phyloP scores from a whole-genome alignment of 2,888 invertebrate genomes.

The Pammene aurita region DNA sequence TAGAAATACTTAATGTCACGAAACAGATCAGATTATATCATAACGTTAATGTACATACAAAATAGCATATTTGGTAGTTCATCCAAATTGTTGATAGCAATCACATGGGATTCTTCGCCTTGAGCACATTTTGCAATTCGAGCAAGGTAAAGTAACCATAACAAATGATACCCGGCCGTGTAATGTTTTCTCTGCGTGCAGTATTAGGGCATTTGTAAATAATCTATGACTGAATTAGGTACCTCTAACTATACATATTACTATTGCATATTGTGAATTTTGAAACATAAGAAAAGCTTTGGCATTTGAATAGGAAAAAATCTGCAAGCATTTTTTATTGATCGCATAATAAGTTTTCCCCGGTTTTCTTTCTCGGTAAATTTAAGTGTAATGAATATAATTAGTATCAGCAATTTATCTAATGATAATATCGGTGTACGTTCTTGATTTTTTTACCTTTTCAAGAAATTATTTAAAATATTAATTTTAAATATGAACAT shows the following conservation, averaged over 20 bases:
- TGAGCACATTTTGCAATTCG: slow-evolving; percentile 35
- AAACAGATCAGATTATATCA: slow-evolving; percentile 32
- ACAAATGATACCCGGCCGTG: slow-evolving; percentile 27
- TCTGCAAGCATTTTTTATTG: no score
- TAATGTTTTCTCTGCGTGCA: slow-evolving; percentile 26
- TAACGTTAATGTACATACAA: slow-evolving; percentile 13
- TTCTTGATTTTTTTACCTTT: no score
- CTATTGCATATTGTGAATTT: no score
- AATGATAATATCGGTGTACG: no score
- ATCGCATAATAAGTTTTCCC: no score
- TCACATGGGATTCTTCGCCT: slow-evolving; percentile 31
- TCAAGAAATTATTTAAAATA: no score
- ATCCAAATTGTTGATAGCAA: slow-evolving; percentile 24
- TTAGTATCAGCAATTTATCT: no score
- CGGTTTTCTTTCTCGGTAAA: no score
- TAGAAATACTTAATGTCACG: slow-evolving; percentile 26
- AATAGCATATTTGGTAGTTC: slow-evolving; percentile 32
- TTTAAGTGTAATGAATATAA: no score
- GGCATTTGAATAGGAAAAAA: no score
- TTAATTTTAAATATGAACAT: no score
- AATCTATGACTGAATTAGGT: neutral
- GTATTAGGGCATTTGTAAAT: slow-evolving; percentile 10
- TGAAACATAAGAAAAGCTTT: no score
- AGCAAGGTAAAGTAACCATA: slow-evolving; percentile 33
- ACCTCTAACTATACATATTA: neutral